Evolutionary conservation across 92 coral and sea anemone species (phyloP).

Genomic region (Parazoanthus darwini): DNA sequence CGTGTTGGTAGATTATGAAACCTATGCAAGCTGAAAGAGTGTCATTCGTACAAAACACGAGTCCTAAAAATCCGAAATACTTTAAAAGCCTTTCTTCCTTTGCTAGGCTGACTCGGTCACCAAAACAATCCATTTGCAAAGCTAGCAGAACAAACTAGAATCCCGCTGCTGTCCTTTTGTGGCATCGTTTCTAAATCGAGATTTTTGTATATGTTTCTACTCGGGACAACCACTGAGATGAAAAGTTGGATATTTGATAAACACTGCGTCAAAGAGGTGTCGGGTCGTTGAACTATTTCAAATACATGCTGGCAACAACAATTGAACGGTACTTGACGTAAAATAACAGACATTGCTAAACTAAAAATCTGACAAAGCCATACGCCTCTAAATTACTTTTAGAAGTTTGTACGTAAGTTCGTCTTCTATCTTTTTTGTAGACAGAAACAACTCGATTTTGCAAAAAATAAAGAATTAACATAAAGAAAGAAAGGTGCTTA

Average conservation of each 20-base stretch:
- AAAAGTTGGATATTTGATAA: slow-evolving; percentile 42
- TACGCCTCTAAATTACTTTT: background rate
- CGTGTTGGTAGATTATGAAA: background rate
- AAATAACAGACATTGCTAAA: slow-evolving; percentile 24
- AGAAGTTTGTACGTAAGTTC: background rate
- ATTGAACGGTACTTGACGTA: slow-evolving; percentile 21
- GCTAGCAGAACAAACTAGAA: slow-evolving; percentile 14
- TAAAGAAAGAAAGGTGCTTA: background rate
- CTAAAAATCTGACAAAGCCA: slow-evolving; percentile 18
- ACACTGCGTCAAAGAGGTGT: slow-evolving; percentile 21
- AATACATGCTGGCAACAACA: slow-evolving; percentile 38
- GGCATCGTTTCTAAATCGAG: slow-evolving; percentile 38
- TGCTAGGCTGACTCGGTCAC: background rate
- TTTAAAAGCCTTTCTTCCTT: background rate
- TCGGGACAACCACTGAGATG: slow-evolving; percentile 37
- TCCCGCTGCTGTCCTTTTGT: slow-evolving; percentile 34
- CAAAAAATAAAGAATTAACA: background rate
- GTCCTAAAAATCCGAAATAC: background rate
- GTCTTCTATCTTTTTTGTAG: slow-evolving; percentile 13
- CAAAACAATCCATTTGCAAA: slow-evolving; percentile 13
- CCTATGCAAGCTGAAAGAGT: background rate
- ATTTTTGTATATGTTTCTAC: slow-evolving; percentile 30
- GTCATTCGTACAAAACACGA: background rate
- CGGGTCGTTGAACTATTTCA: slow-evolving; percentile 21
- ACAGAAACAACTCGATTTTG: background rate